phyloP scores from a whole-genome alignment of 2,113 vertebrate species.

The Oncorhynchus nerka region DNA sequence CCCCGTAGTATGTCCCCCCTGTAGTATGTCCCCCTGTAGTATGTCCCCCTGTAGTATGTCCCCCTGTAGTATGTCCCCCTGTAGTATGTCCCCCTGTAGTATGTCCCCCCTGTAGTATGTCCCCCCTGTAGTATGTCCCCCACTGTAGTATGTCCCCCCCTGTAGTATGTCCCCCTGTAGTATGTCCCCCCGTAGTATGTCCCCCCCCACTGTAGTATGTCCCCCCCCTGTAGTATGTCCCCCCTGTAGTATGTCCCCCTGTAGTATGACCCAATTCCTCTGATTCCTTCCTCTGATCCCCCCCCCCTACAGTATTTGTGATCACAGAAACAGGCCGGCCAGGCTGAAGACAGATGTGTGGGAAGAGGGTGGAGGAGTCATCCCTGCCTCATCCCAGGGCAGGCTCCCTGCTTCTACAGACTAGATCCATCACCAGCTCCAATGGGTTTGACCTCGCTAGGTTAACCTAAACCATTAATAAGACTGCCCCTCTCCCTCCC shows the following conservation, averaged over 20 bases:
- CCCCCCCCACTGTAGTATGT: no score
- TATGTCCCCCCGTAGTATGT: no score
- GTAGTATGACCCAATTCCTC: not conserved
- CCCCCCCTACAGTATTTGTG: not conserved
- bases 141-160: no score
- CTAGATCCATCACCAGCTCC: slow-evolving; percentile 91
- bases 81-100: no score
- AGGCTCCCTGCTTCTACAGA: slow-evolving; percentile 76
- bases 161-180: no score
- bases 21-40: no score
- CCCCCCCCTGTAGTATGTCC: not conserved
- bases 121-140: no score
- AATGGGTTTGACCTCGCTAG: slow-evolving; percentile 97
- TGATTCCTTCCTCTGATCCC: not conserved
- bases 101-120: no score
- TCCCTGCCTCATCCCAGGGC: slow-evolving; percentile 71
- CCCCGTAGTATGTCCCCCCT: no score
- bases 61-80: no score
- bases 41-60: no score
- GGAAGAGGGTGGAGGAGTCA: not conserved
- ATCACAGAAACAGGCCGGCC: not conserved
- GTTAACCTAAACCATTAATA: slow-evolving; percentile 94
- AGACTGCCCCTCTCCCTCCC: slow-evolving; percentile 75
- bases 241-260: no score
- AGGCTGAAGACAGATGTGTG: slow-evolving; percentile 12